phyloP scores from a whole-genome alignment of 2,113 vertebrate genomes.

The Upupa epops region DNA sequence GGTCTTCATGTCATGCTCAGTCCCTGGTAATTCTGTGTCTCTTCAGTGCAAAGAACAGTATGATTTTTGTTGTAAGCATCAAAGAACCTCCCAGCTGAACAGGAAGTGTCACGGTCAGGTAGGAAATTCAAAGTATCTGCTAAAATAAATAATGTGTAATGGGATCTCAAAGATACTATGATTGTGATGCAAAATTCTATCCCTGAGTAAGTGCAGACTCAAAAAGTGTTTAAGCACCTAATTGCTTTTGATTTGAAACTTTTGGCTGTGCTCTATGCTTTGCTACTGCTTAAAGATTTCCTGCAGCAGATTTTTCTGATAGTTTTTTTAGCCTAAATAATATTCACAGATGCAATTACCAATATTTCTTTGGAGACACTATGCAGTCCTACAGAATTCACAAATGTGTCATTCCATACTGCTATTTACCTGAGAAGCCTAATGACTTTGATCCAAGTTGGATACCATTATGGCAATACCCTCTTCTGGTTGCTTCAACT shows the following conservation, averaged over 20 bases:
- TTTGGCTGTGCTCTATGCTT: neutral
- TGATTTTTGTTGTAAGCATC: neutral
- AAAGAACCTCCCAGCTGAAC: neutral
- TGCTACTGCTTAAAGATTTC: neutral
- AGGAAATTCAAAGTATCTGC: neutral
- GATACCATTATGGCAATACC: neutral
- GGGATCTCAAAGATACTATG: neutral
- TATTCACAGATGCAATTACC: neutral
- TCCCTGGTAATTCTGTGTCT: neutral
- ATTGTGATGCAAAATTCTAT: neutral
- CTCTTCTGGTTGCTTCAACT: neutral
- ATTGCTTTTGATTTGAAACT: neutral
- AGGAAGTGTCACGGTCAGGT: neutral
- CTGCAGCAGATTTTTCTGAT: neutral
- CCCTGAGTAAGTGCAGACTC: neutral
- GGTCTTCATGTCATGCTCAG: neutral
- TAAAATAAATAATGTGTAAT: neutral
- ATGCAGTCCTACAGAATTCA: neutral
- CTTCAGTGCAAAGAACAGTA: neutral
- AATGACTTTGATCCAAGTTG: neutral
- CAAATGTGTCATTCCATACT: neutral
- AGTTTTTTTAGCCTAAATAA: neutral
- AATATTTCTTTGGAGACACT: neutral
- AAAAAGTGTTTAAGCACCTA: neutral
- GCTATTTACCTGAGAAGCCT: neutral